A percentile compares a stretch with the other conserved stretches of the same genome.
Conservation (phyloP, 2,113 vertebrate species). For the Meriones unguiculatus region DNA sequence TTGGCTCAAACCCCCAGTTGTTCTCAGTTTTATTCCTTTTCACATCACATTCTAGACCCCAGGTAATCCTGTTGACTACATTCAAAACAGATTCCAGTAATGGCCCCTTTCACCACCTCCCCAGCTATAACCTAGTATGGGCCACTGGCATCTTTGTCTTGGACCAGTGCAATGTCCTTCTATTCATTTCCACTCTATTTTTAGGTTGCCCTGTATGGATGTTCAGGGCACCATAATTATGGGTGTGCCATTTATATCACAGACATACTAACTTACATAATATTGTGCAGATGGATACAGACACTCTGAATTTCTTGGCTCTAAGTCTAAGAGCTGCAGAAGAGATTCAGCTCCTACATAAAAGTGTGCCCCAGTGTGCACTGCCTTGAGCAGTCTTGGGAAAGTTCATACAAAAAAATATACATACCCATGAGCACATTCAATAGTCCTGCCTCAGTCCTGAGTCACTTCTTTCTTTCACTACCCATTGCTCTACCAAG, state of each 20-base stretch:
- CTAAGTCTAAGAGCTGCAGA: constrained; percentile 1
- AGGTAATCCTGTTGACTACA: constrained; percentile 8
- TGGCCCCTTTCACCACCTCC: background rate
- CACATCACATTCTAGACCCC: background rate
- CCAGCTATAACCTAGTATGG: background rate
- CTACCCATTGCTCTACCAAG: background rate
- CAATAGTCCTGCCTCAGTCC: background rate
- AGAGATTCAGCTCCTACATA: constrained; percentile 34
- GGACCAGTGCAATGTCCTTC: background rate
- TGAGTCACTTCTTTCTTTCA: background rate
- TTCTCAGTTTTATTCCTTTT: constrained; percentile 10
- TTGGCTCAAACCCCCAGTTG: constrained; percentile 7
- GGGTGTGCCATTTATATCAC: constrained; percentile 44
- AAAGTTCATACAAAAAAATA: background rate
- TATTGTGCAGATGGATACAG: constrained; percentile 31
- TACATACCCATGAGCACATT: background rate
- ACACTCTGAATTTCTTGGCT: constrained; percentile 42
- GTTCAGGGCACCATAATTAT: constrained; percentile 12
- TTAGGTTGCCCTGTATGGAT: background rate
- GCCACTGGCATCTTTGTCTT: background rate
- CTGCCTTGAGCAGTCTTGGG: background rate
- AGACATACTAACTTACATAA: constrained; percentile 46
- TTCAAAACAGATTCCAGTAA: constrained; percentile 45
- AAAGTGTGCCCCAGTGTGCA: background rate
- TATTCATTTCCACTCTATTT: background rate